Evolutionary conservation across 2,113 vertebrate genomes (phyloP), one percentile per base, ranked within the genome.

Genomic region (Hypocryptadius cinnamomeus): DNA sequence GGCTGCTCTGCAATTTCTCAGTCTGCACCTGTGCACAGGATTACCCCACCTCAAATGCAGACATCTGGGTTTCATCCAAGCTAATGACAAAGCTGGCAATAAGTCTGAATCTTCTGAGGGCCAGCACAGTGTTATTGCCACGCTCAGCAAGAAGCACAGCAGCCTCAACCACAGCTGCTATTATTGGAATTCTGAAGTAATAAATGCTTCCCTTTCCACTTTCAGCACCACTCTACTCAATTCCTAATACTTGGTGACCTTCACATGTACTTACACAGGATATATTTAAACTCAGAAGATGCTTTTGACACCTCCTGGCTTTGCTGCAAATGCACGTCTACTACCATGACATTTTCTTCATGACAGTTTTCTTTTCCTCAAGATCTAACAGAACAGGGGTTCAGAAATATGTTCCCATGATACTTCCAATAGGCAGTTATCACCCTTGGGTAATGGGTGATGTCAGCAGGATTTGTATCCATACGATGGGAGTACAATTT

Each of bases 51-150:
- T 83, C 63, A 69, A 24, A 56, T 28, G 42, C 54, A 86, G 37
- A 51, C 13, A 51, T 57, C n/a, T 90, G 83, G 76, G 60, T 68
- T 73, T 77, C 54, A 80, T 69, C 77, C 79, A 94, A 90, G 82
- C 71, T 87, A 83, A 87, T 93, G 90, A 87, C 79, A 91, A 84
- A 92, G 30, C 59, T 87, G 60, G 76, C 79, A 93, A 24, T 48
- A 51, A 61, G 18, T 37, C 63, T 53, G 33, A 79, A 27, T 61
- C 24, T 85, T 72, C 50, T 45, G 63, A 91, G 71, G 51, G 31
- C 61, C 68, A 59, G 74, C 40, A 45, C 48, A 30, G 57, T 33
- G 53, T 37, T 88, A 72, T 15, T 69, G 68, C 54, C 54, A 59
- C 51, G 28, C n/a, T 90, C 68, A 91, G 54, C 87, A 89, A 89